These are phyloP conservation scores for Agonopterix alstromeriana DNA, from an alignment of 2,888 invertebrate species.

Conservation along the genomic window DNA sequence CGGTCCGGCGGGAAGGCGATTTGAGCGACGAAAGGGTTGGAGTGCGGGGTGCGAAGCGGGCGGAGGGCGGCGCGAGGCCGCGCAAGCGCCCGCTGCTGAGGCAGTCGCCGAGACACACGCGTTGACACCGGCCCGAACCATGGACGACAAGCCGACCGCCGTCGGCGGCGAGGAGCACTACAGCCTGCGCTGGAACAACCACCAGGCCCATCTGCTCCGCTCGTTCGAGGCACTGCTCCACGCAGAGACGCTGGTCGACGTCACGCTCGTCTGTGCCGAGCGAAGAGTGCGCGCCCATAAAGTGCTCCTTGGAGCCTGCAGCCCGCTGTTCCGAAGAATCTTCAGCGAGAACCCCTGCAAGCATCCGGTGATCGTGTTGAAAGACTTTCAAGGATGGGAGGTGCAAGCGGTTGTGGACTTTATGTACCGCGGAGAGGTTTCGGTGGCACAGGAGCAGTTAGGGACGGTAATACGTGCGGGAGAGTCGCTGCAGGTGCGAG, in stretches of 20 bases:
- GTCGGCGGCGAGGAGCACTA: constrained; percentile 84
- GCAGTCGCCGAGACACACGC: constrained; percentile 46
- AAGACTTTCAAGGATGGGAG: constrained; percentile 93
- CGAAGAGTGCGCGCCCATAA: constrained; percentile 92
- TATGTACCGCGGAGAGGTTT: constrained; percentile 96
- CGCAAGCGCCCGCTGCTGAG: constrained; percentile 57
- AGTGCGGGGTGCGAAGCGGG: constrained; percentile 54
- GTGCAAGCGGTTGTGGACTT: constrained; percentile 94
- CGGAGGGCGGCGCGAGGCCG: constrained; percentile 61
- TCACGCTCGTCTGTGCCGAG: constrained; percentile 92
- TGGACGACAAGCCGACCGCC: constrained; percentile 68
- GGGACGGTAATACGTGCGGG: constrained; percentile 91
- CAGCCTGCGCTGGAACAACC: constrained; percentile 96
- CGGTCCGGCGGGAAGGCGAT: constrained; percentile 51
- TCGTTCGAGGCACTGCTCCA: constrained; percentile 93
- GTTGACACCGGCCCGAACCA: constrained; percentile 53
- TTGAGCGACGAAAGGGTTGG: constrained; percentile 67
- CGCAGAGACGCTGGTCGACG: constrained; percentile 91
- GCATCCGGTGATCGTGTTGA: constrained; percentile 94
- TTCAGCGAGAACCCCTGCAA: constrained; percentile 95
- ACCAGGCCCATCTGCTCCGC: constrained; percentile 90
- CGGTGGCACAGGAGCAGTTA: constrained; percentile 90
- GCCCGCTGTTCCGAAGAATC: constrained; percentile 92
- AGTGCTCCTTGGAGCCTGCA: constrained; percentile 92
- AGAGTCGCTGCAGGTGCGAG: constrained; percentile 89